These are phyloP conservation scores for Eumerus sabulonum DNA, from an alignment of 2,888 invertebrate species.

Conservation along the genomic window DNA sequence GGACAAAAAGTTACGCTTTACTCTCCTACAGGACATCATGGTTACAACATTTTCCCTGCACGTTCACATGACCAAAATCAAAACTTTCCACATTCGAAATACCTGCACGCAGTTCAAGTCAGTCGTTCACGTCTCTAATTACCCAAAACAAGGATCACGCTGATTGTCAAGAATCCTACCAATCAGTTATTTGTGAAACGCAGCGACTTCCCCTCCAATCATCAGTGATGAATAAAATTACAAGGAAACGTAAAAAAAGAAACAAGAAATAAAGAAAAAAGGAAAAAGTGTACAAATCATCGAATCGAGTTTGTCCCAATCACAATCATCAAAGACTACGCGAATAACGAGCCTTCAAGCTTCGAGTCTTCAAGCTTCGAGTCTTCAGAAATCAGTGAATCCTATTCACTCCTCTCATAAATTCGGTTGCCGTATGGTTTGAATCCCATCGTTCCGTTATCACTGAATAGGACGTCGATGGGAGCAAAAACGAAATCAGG, in stretches of 20 bases:
- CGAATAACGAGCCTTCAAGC: conserved; percentile 56
- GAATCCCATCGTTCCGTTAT: neutral
- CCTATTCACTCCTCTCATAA: conserved; percentile 54
- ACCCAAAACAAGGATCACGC: conserved; percentile 33
- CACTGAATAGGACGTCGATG: neutral
- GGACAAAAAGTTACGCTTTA: no score
- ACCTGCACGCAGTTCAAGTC: conserved; percentile 11
- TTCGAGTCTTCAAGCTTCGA: conserved; percentile 43
- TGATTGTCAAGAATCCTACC: conserved; percentile 22
- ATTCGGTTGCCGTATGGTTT: conserved; percentile 17
- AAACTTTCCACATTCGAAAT: no score
- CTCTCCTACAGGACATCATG: no score
- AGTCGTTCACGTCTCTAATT: conserved; percentile 43
- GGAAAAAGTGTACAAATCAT: neutral
- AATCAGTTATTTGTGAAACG: conserved; percentile 45
- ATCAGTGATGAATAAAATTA: conserved; percentile 30
- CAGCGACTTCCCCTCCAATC: conserved; percentile 50
- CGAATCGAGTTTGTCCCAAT: conserved; percentile 56
- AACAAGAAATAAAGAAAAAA: conserved; percentile 16
- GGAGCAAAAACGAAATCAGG: neutral
- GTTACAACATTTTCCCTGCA: no score
- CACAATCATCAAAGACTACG: conserved; percentile 57
- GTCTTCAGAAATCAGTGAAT: conserved; percentile 65
- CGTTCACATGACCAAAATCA: no score
- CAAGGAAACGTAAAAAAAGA: conserved; percentile 2